Evolutionary conservation across 2,797 vertebrate species (phyloP).

Genomic region (Nannoperca obscura): DNA sequence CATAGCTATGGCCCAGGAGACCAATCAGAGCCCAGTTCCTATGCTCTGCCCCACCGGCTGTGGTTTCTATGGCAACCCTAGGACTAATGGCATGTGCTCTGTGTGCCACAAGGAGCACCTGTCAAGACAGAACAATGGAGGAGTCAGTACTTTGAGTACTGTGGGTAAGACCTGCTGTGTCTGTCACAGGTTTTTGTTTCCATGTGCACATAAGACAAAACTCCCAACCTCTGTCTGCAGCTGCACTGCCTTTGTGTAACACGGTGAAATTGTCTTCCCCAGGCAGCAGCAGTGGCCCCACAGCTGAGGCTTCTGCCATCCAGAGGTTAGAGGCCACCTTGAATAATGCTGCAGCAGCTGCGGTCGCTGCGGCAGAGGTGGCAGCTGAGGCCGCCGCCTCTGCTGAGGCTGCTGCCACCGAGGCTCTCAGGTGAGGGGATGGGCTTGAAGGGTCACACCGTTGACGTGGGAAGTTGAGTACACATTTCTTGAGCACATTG

Average conservation of each 20-base stretch:
- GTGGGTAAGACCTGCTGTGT: constrained; percentile 80
- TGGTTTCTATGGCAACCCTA: constrained; percentile 92
- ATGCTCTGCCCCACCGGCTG: constrained; percentile 91
- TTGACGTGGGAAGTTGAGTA: neutral
- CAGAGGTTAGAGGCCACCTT: constrained; percentile 93
- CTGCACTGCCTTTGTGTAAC: constrained; percentile 11
- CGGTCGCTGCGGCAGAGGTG: constrained; percentile 74
- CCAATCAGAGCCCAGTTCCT: constrained; percentile 91
- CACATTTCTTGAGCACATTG: too few relatives aligned
- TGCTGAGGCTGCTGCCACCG: constrained; percentile 44
- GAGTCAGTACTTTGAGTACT: constrained; percentile 82
- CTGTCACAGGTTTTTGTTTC: constrained; percentile 1
- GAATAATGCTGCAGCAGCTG: constrained; percentile 88
- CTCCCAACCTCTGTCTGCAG: neutral
- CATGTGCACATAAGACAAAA: neutral
- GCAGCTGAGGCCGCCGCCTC: constrained; percentile 67
- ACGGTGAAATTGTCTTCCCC: constrained; percentile 40
- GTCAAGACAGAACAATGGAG: constrained; percentile 90
- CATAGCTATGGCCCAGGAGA: constrained; percentile 90
- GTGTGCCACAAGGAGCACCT: constrained; percentile 93
- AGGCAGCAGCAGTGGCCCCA: constrained; percentile 83
- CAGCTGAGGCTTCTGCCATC: constrained; percentile 91
- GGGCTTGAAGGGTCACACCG: neutral
- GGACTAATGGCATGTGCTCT: constrained; percentile 93
- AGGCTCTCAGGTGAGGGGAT: constrained; percentile 78